A percentile compares a stretch with the other conserved stretches of the same genome.
phyloP scores from a whole-genome alignment of 23 tunicate genomes.

The Halocynthia roretzi region DNA sequence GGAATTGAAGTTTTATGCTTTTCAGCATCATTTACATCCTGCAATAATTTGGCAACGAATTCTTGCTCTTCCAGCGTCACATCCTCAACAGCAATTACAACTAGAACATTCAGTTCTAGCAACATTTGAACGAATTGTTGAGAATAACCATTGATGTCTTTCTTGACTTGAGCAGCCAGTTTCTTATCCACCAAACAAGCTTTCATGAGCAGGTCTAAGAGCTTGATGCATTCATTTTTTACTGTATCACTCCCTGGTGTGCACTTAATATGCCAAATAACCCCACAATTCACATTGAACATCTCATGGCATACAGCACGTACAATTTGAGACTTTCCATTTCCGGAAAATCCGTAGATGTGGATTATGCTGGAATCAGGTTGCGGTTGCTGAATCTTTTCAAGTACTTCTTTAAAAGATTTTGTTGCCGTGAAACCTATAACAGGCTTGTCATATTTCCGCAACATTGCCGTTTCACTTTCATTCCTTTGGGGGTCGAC shows the following conservation, averaged over 20 bases:
- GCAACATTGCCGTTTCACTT: not conserved
- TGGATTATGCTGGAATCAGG: not conserved
- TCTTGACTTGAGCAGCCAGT: too few relatives aligned
- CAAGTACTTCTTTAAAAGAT: not conserved
- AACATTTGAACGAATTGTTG: not conserved
- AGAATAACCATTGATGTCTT: too few relatives aligned
- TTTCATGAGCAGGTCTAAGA: not conserved
- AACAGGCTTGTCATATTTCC: not conserved
- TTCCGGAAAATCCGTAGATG: conserved; percentile 7
- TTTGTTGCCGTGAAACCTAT: not conserved
- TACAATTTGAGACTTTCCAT: conserved; percentile 15
- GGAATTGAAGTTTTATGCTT: too few relatives aligned
- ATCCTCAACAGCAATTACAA: conserved; percentile 7
- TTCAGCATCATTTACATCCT: too few relatives aligned
- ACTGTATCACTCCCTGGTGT: not conserved
- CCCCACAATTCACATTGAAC: not conserved
- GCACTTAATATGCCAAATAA: conserved; percentile 9
- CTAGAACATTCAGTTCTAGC: not conserved
- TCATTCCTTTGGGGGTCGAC: too few relatives aligned
- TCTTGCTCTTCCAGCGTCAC: conserved; percentile 1
- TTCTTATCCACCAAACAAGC: not conserved
- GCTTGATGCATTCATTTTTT: not conserved
- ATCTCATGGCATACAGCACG: not conserved
- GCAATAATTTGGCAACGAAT: not conserved
- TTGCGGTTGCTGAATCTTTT: not conserved